phyloP scores from a whole-genome alignment of 2,797 vertebrate genomes.

The Cirrhinus molitorella region DNA sequence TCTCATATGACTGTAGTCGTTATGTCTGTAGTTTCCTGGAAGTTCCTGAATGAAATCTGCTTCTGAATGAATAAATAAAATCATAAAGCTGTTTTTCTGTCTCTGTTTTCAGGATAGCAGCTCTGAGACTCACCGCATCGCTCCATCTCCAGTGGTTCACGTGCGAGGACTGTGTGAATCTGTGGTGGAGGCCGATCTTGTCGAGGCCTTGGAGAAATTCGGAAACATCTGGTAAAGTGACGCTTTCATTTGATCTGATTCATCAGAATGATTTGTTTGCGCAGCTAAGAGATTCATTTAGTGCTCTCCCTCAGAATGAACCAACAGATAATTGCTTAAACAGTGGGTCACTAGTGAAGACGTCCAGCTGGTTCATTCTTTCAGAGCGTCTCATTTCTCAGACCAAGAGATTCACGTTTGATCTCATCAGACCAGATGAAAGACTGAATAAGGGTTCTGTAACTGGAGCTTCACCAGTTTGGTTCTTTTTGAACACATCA shows the following conservation, averaged over 20 bases:
- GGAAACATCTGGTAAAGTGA: constrained; percentile 91
- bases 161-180: constrained; percentile 94
- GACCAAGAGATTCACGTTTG: too few relatives aligned
- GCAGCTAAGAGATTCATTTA: not conserved
- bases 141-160: constrained; percentile 94
- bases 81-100: too few relatives aligned
- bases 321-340: not conserved
- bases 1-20: too few relatives aligned
- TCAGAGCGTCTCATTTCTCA: not conserved
- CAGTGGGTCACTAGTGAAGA: too few relatives aligned
- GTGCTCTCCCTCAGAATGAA: not conserved
- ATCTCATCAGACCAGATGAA: not conserved
- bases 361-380: not conserved
- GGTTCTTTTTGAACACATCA: not conserved
- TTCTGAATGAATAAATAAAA: not conserved
- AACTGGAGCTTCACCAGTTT: not conserved
- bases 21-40: too few relatives aligned
- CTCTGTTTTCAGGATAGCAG: constrained; percentile 71
- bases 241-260: not conserved
- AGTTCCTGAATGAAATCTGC: too few relatives aligned
- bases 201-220: constrained; percentile 94
- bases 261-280: not conserved
- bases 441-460: not conserved
- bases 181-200: constrained; percentile 95
- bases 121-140: constrained; percentile 86